Conservation (phyloP, 2,888 invertebrate genomes). For the Cataglyphis livida region DNA sequence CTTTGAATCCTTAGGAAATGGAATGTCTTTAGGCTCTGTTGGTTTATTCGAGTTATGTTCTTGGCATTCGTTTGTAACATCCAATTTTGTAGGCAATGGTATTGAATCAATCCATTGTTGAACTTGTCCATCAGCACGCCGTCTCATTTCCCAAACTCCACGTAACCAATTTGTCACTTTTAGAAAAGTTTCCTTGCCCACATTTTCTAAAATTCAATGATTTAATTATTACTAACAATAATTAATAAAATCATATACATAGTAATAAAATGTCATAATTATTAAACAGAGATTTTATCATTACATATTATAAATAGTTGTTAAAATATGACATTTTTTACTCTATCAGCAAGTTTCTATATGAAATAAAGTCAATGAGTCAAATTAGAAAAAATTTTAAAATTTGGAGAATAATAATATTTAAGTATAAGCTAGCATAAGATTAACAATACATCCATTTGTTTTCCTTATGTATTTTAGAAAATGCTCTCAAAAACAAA, state of each 20-base stretch:
- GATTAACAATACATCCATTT: neutral
- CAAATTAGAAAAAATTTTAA: neutral
- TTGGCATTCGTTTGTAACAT: conserved; percentile 63
- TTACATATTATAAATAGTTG: neutral
- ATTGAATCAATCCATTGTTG: conserved; percentile 92
- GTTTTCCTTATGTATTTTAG: neutral
- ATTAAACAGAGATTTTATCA: neutral
- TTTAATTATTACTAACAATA: neutral
- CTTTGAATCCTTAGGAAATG: conserved; percentile 66
- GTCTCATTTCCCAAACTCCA: conserved; percentile 87
- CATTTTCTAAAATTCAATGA: conserved; percentile 75
- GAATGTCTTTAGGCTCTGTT: conserved; percentile 70
- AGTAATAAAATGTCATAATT: neutral
- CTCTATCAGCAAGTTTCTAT: neutral
- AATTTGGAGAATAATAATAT: neutral
- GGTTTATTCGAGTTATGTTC: conserved; percentile 50
- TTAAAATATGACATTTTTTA: neutral
- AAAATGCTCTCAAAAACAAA: neutral
- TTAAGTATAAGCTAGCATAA: neutral
- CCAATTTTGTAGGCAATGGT: conserved; percentile 84
- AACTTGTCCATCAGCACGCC: conserved; percentile 88
- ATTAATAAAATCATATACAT: conserved; percentile 20
- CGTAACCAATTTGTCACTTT: conserved; percentile 83
- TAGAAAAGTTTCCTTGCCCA: conserved; percentile 81
- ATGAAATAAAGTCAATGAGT: neutral